Conservation (phyloP, 2,888 invertebrate species). For the Cerceris ruficornis region DNA sequence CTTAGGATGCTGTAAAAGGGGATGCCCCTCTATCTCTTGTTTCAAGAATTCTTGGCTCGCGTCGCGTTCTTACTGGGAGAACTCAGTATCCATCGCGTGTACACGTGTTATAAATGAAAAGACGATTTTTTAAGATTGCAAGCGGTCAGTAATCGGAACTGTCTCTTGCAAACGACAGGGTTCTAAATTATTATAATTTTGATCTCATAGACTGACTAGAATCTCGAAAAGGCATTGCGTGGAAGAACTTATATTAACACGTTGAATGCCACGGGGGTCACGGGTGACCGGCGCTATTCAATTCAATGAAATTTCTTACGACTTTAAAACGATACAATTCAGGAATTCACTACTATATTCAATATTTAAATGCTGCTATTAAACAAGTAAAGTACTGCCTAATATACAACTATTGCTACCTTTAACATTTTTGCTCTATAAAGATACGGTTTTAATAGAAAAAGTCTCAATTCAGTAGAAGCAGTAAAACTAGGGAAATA, state of each 20-base stretch:
- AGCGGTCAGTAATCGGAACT: neutral
- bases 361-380: no score
- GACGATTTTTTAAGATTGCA: no score
- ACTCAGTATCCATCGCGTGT: neutral
- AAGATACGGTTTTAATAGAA: no score
- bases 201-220: neutral
- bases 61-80: conserved; percentile 62
- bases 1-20: conserved; percentile 26
- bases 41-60: conserved; percentile 77
- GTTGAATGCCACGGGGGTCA: neutral
- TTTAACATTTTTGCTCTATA: no score
- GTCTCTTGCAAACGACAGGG: conserved; percentile 26
- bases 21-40: conserved; percentile 64
- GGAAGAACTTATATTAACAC: conserved; percentile 4
- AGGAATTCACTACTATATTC: no score
- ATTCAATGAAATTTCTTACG: neutral
- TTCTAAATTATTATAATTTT: conserved; percentile 47
- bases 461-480: no score
- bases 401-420: no score
- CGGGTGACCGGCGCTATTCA: conserved; percentile 8
- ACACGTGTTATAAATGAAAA: neutral
- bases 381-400: no score
- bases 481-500: no score
- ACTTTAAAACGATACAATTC: no score
- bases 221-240: conserved; percentile 44